A percentile compares a stretch with the other conserved stretches of the same genome.
Conservation (phyloP, 2,888 invertebrate species). For the Autographa pulchrina region DNA sequence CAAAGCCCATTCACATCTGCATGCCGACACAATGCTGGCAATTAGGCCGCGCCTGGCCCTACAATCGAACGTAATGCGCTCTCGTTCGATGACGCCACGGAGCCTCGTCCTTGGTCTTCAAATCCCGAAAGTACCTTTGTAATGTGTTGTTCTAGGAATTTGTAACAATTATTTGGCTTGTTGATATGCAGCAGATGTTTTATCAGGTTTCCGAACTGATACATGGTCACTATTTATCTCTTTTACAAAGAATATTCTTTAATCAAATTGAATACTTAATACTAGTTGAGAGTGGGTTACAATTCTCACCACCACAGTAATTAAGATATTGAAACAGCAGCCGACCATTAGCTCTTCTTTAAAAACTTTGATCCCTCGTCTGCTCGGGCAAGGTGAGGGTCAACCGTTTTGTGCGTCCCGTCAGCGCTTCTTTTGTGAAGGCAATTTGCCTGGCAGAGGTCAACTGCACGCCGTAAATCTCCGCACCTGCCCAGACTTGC, state of each 20-base stretch:
- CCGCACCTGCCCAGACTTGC: slow-evolving; percentile 55
- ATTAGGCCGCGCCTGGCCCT: slow-evolving; percentile 87
- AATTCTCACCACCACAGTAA: slow-evolving; percentile 33
- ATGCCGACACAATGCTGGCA: slow-evolving; percentile 90
- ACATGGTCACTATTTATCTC: slow-evolving; percentile 31
- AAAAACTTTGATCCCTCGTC: slow-evolving; percentile 54
- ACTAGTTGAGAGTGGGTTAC: slow-evolving; percentile 34
- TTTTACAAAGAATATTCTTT: slow-evolving; percentile 48
- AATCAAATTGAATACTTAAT: slow-evolving; percentile 49
- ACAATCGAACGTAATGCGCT: slow-evolving; percentile 88
- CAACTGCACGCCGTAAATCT: slow-evolving; percentile 66
- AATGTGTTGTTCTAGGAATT: slow-evolving; percentile 38
- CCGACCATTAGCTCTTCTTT: slow-evolving; percentile 50
- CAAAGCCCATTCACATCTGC: slow-evolving; percentile 90
- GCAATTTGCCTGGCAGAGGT: slow-evolving; percentile 73
- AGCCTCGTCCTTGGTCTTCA: slow-evolving; percentile 60
- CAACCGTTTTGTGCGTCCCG: slow-evolving; percentile 70
- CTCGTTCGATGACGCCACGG: slow-evolving; percentile 81
- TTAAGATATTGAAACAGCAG: slow-evolving; percentile 39
- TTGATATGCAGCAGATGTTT: slow-evolving; percentile 25
- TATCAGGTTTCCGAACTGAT: slow-evolving; percentile 28
- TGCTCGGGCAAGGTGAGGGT: slow-evolving; percentile 67
- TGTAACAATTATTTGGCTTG: slow-evolving; percentile 30
- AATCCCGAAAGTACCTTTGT: slow-evolving; percentile 38
- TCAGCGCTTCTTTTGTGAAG: slow-evolving; percentile 79